Conservation (phyloP, 1,140 invertebrate genomes). For the Cherax destructor region DNA sequence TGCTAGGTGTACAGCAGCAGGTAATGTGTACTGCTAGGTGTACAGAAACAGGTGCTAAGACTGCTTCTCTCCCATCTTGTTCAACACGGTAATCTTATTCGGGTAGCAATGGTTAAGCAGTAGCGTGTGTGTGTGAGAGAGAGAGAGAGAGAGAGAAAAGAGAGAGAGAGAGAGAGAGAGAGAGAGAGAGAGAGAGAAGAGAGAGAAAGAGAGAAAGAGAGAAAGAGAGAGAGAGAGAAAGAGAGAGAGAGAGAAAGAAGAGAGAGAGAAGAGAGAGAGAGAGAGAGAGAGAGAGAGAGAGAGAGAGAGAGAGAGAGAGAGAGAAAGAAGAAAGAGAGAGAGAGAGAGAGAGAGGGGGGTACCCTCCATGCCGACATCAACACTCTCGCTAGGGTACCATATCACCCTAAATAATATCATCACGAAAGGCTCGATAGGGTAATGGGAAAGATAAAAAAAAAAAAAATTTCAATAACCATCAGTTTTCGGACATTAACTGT, state of each 20-base stretch:
- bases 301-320: constrained; percentile 20
- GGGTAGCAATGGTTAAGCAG: no score
- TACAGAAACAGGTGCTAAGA: no score
- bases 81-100: no score
- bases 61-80: no score
- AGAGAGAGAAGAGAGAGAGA: not conserved
- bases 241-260: not conserved
- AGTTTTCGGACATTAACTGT: constrained; percentile 64
- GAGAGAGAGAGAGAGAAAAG: no score
- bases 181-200: constrained; percentile 17
- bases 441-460: not conserved
- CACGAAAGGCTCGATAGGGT: no score
- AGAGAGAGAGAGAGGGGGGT: not conserved
- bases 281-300: not conserved
- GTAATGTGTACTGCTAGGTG: no score
- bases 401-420: no score
- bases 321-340: constrained; percentile 8
- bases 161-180: not conserved
- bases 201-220: constrained; percentile 16
- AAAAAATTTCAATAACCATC: constrained; percentile 54
- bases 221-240: not conserved
- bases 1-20: no score
- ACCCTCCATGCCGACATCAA: no score
- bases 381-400: no score
- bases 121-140: no score